Percentiles rank a stretch among this genome's conserved stretches.
These are phyloP conservation scores for Sylvia borin DNA, from an alignment of 2,797 vertebrate species.

Conservation along the genomic window DNA sequence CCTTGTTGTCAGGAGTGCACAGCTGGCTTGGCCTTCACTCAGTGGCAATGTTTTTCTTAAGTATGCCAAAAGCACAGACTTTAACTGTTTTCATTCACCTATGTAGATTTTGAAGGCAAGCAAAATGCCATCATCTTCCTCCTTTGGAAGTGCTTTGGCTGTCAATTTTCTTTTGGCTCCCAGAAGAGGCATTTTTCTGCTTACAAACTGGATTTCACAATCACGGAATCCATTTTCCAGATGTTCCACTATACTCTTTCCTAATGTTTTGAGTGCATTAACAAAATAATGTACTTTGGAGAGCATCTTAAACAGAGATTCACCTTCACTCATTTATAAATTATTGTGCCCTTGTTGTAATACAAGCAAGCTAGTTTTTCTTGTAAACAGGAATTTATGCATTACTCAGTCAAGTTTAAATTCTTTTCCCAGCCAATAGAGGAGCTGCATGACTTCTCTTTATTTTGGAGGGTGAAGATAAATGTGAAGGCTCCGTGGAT, in stretches of 20 bases:
- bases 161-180: not conserved
- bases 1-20: not conserved
- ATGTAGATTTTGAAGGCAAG: not conserved
- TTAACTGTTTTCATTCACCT: not conserved
- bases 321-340: not conserved
- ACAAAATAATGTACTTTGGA: not conserved
- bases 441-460: not conserved
- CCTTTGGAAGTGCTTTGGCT: not conserved
- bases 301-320: not conserved
- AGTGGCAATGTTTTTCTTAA: not conserved
- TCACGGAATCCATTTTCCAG: conserved; percentile 24
- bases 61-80: not conserved
- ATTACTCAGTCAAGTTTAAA: not conserved
- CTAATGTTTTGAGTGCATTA: not conserved
- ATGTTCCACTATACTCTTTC: not conserved
- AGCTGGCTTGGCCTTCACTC: not conserved
- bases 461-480: not conserved
- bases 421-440: not conserved
- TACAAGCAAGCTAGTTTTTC: not conserved
- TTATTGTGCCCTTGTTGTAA: not conserved
- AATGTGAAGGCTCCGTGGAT: not conserved
- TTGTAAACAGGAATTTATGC: not conserved
- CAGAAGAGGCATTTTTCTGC: conserved; percentile 3
- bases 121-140: not conserved
- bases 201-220: conserved; percentile 26